These are phyloP conservation scores for Thyatira batis DNA, from an alignment of 2,888 invertebrate genomes.

Conservation along the genomic window DNA sequence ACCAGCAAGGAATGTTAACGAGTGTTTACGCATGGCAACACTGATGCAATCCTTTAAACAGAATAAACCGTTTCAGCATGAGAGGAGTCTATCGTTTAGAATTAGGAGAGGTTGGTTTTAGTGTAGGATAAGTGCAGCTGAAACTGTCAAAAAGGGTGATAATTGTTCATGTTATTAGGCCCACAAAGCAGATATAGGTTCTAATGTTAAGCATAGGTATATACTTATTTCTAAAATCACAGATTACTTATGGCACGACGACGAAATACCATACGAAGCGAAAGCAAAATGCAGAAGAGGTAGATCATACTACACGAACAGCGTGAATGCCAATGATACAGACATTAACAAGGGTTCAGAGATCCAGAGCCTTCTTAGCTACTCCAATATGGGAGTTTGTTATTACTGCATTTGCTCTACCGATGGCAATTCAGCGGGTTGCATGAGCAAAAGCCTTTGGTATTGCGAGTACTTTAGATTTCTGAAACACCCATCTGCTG, in stretches of 20 bases:
- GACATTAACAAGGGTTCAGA: constrained; percentile 48
- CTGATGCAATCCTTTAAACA: constrained; percentile 30
- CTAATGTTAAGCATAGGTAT: not conserved
- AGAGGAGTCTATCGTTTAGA: constrained; percentile 42
- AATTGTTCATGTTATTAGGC: not conserved
- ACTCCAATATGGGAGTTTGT: constrained; percentile 42
- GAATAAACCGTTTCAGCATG: constrained; percentile 48
- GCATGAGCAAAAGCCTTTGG: constrained; percentile 50
- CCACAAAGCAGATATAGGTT: not conserved
- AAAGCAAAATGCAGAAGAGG: constrained; percentile 56
- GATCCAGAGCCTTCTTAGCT: constrained; percentile 51
- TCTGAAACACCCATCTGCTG: constrained; percentile 29
- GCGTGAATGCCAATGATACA: constrained; percentile 49
- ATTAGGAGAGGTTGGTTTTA: constrained; percentile 59
- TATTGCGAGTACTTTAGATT: constrained; percentile 59
- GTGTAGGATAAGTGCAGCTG: constrained; percentile 34
- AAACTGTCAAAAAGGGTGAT: constrained; percentile 11
- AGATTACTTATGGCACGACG: constrained; percentile 74
- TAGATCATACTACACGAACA: constrained; percentile 65
- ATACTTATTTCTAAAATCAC: constrained; percentile 14
- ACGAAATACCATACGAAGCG: constrained; percentile 64
- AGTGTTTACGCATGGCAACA: constrained; percentile 52
- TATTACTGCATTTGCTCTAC: constrained; percentile 62
- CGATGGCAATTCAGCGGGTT: constrained; percentile 38
- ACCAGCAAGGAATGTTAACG: constrained; percentile 62